These are phyloP conservation scores for Liopterus haemorrhoidalis DNA, from an alignment of 2,888 invertebrate genomes.

Conservation along the genomic window DNA sequence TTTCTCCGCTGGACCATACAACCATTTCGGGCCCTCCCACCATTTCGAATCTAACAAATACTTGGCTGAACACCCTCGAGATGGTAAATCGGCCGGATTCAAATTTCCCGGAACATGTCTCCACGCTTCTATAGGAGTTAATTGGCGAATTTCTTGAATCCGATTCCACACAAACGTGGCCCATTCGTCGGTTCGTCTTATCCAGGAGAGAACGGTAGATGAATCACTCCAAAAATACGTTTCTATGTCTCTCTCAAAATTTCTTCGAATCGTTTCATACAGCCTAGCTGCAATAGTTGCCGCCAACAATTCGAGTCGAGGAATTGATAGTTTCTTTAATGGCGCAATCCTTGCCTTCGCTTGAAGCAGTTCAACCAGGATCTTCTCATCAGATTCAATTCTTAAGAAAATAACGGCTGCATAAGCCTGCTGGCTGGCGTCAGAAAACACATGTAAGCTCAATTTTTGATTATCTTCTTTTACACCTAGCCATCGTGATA, in stretches of 20 bases:
- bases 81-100: too few relatives aligned
- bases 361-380: constrained; percentile 31
- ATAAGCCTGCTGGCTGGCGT: constrained; percentile 4
- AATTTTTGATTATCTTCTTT: constrained; percentile 3
- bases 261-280: background rate
- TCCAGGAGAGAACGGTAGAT: constrained; percentile 32
- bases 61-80: too few relatives aligned
- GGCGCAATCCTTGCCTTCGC: constrained; percentile 36
- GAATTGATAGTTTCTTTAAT: constrained; percentile 32
- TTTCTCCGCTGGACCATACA: too few relatives aligned
- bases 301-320: constrained; percentile 36
- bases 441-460: constrained; percentile 6
- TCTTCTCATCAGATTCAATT: constrained; percentile 4
- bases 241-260: constrained; percentile 21
- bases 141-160: constrained; percentile 32
- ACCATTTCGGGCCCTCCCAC: too few relatives aligned
- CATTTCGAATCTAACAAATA: too few relatives aligned
- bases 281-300: constrained; percentile 34
- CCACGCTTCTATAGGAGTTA: constrained; percentile 30
- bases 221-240: constrained; percentile 33
- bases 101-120: too few relatives aligned
- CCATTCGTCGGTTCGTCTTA: constrained; percentile 29
- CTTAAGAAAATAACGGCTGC: constrained; percentile 1
- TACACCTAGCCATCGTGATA: constrained; percentile 3
- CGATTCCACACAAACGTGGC: constrained; percentile 33